These are phyloP conservation scores for Strix aluco DNA, from an alignment of 2,113 vertebrate species.

Conservation along the genomic window DNA sequence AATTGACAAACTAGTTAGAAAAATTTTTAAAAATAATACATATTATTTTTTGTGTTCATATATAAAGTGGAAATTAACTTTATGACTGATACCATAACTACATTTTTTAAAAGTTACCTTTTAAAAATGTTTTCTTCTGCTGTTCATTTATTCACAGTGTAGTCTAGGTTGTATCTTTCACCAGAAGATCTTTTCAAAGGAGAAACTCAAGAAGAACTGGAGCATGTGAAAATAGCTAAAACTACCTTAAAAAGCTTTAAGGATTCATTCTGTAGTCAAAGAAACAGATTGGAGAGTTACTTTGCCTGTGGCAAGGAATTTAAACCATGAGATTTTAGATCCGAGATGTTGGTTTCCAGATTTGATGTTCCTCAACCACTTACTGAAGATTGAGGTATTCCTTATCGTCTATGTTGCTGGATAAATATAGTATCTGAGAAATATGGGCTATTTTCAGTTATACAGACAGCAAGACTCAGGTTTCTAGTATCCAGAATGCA, in stretches of 20 bases:
- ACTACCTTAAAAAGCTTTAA: conserved; percentile 73
- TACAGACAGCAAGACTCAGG: neutral
- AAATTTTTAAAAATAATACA: neutral
- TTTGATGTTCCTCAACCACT: conserved; percentile 75
- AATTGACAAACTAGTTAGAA: neutral
- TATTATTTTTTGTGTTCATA: neutral
- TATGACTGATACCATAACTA: neutral
- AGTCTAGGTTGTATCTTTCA: conserved; percentile 76
- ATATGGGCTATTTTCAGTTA: neutral
- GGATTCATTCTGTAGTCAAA: conserved; percentile 75
- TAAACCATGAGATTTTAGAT: conserved; percentile 82
- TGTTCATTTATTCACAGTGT: neutral
- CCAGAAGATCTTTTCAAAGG: conserved; percentile 76
- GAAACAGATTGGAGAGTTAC: conserved; percentile 61
- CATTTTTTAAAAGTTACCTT: neutral
- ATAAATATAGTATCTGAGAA: neutral
- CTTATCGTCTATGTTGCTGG: neutral
- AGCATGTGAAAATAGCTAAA: conserved; percentile 73
- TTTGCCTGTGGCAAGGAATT: conserved; percentile 51
- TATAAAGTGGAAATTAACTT: neutral
- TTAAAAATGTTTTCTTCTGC: neutral
- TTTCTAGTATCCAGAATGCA: neutral
- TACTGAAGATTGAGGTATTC: conserved; percentile 80
- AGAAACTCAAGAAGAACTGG: conserved; percentile 78
- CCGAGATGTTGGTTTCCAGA: conserved; percentile 77